phyloP scores from a whole-genome alignment of 2,888 invertebrate genomes.

The Tachina fera region DNA sequence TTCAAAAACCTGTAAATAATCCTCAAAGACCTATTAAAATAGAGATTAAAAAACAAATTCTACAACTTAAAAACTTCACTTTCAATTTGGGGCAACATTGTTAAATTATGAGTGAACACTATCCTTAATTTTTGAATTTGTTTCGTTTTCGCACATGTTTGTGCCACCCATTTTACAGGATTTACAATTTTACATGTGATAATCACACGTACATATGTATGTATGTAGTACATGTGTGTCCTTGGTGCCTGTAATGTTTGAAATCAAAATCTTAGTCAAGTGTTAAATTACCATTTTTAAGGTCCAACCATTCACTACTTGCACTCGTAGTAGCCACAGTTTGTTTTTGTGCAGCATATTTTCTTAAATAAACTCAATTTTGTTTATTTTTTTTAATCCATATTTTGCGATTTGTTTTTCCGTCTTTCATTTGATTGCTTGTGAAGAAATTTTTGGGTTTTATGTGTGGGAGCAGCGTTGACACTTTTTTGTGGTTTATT shows the following conservation, averaged over 20 bases:
- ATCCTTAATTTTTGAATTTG: background rate
- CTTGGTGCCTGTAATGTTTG: slow-evolving; percentile 32
- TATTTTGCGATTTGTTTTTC: background rate
- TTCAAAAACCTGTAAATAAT: no score
- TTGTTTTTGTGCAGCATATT: slow-evolving; percentile 19
- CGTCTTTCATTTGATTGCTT: background rate
- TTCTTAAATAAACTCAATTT: slow-evolving; percentile 36
- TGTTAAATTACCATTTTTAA: slow-evolving; percentile 65
- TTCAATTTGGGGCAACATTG: no score
- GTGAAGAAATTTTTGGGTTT: slow-evolving; percentile 4
- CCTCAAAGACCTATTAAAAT: no score
- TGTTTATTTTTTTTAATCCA: background rate
- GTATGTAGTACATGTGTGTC: background rate
- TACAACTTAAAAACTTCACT: no score
- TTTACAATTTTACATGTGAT: slow-evolving; percentile 2
- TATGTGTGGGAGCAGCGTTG: slow-evolving; percentile 8
- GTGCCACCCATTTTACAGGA: background rate
- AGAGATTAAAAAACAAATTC: no score
- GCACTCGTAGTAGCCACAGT: slow-evolving; percentile 12
- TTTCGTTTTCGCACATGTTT: background rate
- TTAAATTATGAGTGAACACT: no score
- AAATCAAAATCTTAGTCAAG: slow-evolving; percentile 58
- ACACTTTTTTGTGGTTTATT: slow-evolving; percentile 26
- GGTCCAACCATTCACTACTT: slow-evolving; percentile 21
- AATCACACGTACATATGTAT: background rate